phyloP scores from a whole-genome alignment of 2,797 vertebrate species.

The Lacerta agilis region DNA sequence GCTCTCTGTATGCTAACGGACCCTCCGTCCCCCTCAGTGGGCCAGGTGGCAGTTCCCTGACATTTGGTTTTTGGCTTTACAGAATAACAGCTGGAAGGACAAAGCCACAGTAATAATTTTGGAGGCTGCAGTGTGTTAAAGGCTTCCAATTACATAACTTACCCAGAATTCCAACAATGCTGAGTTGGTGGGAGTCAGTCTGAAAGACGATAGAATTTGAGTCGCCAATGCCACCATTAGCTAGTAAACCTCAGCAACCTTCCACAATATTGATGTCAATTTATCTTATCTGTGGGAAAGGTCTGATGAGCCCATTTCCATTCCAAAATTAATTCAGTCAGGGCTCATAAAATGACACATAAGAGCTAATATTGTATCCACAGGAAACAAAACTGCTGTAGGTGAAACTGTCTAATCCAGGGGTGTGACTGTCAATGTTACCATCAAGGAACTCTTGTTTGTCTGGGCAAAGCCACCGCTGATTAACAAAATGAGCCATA shows the following conservation, averaged over 20 bases:
- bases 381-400: neutral
- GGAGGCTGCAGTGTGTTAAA: neutral
- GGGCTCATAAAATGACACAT: neutral
- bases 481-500: neutral
- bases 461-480: neutral
- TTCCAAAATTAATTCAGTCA: neutral
- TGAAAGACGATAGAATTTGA: neutral
- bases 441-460: neutral
- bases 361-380: neutral
- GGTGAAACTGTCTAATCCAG: neutral
- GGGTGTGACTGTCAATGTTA: neutral
- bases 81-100: neutral
- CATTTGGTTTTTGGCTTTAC: neutral
- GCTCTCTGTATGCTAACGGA: too few relatives aligned
- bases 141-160: neutral
- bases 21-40: too few relatives aligned
- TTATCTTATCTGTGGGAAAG: neutral
- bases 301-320: neutral
- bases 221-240: neutral
- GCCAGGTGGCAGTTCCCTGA: too few relatives aligned
- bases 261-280: slow-evolving; percentile 2
- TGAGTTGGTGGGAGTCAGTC: neutral
- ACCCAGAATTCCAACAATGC: neutral
- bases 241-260: neutral
- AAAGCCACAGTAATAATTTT: neutral